A percentile compares a stretch with the other conserved stretches of the same genome.
Conservation (phyloP, 2,888 invertebrate species). For the Volucella inflata region DNA sequence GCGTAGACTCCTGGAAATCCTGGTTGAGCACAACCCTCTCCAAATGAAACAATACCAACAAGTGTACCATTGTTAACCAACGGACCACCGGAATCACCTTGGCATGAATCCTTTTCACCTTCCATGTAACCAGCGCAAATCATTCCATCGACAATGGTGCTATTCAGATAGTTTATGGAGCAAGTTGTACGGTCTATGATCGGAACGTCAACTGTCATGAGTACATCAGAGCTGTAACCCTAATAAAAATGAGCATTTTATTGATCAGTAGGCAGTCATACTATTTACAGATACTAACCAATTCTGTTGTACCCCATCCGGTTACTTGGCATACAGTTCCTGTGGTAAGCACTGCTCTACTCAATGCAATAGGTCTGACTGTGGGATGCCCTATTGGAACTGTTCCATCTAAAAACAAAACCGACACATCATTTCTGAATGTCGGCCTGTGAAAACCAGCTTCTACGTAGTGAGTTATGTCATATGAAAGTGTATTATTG, state of each 20-base stretch:
- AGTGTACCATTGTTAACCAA: conserved; percentile 87
- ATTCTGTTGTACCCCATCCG: conserved; percentile 81
- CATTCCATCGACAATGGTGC: conserved; percentile 86
- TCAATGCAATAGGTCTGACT: conserved; percentile 79
- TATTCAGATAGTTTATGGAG: conserved; percentile 77
- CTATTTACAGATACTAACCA: conserved; percentile 67
- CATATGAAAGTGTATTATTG: conserved; percentile 78
- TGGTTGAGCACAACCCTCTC: conserved; percentile 89
- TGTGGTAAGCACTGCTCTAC: conserved; percentile 50
- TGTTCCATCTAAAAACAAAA: conserved; percentile 79
- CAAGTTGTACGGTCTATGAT: conserved; percentile 78
- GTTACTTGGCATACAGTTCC: conserved; percentile 80
- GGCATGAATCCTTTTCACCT: conserved; percentile 92
- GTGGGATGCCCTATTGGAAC: conserved; percentile 80
- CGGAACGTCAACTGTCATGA: conserved; percentile 80
- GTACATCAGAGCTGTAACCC: conserved; percentile 75
- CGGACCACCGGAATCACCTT: conserved; percentile 94
- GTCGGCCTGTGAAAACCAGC: conserved; percentile 77
- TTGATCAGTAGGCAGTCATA: background rate
- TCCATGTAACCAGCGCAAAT: conserved; percentile 90
- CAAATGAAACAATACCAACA: conserved; percentile 93
- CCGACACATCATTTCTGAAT: conserved; percentile 79
- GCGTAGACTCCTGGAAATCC: conserved; percentile 91
- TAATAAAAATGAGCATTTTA: conserved; percentile 7
- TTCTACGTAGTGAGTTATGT: conserved; percentile 76